A percentile compares a stretch with the other conserved stretches of the same genome.
Evolutionary conservation across 2,888 invertebrate species (phyloP).

Genomic region (Mayetiola destructor): DNA sequence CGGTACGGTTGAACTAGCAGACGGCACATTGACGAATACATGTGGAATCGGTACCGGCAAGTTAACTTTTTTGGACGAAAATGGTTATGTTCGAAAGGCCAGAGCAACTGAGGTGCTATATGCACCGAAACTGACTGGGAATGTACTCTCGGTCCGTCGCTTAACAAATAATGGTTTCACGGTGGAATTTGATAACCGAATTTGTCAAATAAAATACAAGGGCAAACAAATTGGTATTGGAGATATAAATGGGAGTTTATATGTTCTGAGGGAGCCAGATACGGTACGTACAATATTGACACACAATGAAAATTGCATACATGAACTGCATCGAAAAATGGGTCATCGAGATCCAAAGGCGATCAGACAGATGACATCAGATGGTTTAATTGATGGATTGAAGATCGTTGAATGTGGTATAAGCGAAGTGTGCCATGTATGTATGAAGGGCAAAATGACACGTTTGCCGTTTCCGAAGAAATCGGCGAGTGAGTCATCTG

Average conservation of each 20-base stretch:
- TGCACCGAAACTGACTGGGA: conserved; percentile 13
- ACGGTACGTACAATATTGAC: conserved; percentile 6
- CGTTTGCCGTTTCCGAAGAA: conserved; percentile 21
- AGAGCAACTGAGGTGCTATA: conserved; percentile 15
- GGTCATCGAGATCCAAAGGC: conserved; percentile 19
- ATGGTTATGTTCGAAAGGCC: background rate
- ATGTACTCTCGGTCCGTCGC: conserved; percentile 15
- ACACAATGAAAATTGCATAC: conserved; percentile 18
- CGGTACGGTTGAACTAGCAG: conserved; percentile 17
- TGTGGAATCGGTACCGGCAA: conserved; percentile 17
- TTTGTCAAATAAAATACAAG: conserved; percentile 12
- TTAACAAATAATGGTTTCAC: conserved; percentile 12
- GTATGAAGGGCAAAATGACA: conserved; percentile 22
- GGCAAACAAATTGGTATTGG: conserved; percentile 12
- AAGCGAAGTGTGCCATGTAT: conserved; percentile 18
- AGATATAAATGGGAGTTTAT: conserved; percentile 3
- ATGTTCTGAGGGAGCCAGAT: conserved; percentile 13
- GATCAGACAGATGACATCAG: conserved; percentile 15
- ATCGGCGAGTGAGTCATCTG: conserved; percentile 15
- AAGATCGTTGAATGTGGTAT: conserved; percentile 17
- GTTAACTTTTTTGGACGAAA: conserved; percentile 15
- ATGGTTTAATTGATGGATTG: conserved; percentile 15
- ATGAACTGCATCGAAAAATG: conserved; percentile 19
- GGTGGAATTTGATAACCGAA: conserved; percentile 3
- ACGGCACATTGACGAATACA: conserved; percentile 17